phyloP scores from a whole-genome alignment of 1,140 invertebrate species.

The Drosophila setifemur region DNA sequence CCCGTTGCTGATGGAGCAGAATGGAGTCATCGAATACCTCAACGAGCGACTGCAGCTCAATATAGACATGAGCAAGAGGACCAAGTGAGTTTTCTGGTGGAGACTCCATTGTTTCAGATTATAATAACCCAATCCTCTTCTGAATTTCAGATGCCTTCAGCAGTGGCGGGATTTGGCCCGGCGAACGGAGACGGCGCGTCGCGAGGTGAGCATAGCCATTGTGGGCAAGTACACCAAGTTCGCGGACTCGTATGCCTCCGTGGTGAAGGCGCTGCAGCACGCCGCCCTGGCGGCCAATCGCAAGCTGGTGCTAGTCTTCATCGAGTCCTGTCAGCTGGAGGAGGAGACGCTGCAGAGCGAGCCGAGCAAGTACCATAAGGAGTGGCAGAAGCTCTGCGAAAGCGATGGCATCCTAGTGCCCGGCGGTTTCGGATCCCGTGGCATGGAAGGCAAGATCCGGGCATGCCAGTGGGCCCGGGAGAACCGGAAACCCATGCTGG shows the following conservation, averaged over 20 bases:
- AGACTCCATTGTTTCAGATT: background rate
- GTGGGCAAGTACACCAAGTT: slow-evolving; percentile 99
- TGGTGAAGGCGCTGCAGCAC: slow-evolving; percentile 97
- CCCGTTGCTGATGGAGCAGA: slow-evolving; percentile 95
- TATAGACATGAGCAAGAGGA: slow-evolving; percentile 86
- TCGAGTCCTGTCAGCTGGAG: slow-evolving; percentile 96
- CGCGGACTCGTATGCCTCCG: slow-evolving; percentile 97
- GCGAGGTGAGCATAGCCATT: slow-evolving; percentile 94
- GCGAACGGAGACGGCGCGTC: slow-evolving; percentile 90
- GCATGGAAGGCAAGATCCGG: slow-evolving; percentile 97
- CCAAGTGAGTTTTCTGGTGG: slow-evolving; percentile 82
- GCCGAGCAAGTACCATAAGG: slow-evolving; percentile 94
- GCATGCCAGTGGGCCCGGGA: slow-evolving; percentile 96
- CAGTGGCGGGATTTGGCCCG: slow-evolving; percentile 96
- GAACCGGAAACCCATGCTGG: slow-evolving; percentile 95
- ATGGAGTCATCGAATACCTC: slow-evolving; percentile 94
- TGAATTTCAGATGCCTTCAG: slow-evolving; percentile 87
- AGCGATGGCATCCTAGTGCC: slow-evolving; percentile 97
- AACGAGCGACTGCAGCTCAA: slow-evolving; percentile 91
- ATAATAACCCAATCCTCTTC: background rate
- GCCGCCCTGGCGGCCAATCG: slow-evolving; percentile 92
- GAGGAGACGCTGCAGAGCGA: slow-evolving; percentile 87
- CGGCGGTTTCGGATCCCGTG: slow-evolving; percentile 97
- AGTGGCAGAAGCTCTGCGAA: slow-evolving; percentile 95
- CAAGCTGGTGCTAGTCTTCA: slow-evolving; percentile 94